Base-by-base conservation (phyloP, 2,888 invertebrate genomes). In the Pocota personata region DNA sequence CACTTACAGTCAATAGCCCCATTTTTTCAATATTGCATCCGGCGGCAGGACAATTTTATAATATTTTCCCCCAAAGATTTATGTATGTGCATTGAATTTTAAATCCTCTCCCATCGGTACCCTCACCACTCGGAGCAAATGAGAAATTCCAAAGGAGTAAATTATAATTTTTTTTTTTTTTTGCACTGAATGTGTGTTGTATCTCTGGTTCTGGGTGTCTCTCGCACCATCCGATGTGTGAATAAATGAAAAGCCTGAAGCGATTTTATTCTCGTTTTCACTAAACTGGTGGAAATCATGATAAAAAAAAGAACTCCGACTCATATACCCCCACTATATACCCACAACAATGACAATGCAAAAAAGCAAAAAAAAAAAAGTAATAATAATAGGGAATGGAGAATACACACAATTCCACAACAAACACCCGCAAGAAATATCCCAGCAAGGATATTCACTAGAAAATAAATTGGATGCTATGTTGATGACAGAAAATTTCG, bases 391-490 rank as follows among this genome's bases (percentile, higher is more conserved):
- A 73, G 57, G 62, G 62, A 50, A 24, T 21, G 12, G 35, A 24
- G 8, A 35, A 55, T 10, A 37, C 27, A 48, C 58, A 43, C 64
- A 57, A 27, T 64, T 30, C 19, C 30, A 57, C 40, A 40, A 24
- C 58, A 60, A 37, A 82, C 72, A 62, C 67, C 83, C 78, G 46
- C 66, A 78, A 72, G 66, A 60, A 43, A 77, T 58, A 71, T 30
- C 57, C 60, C 72, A 24, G 46, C 52, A 72, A 73, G 52, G 78
- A 62, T 83, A 73, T 52, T 79, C 73, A 73, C 32, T 55, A 37
- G 66, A 79, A 73, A 79, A 83, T 73, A 73, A 79, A 83, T 83
- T 78, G 79, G 79, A 83, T 73, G 78, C 73, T 62, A 62, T 73
- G 83, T 79, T 79, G 79, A 83, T 83, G 83, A 79, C 79, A 83